Evolutionary conservation across 2,113 vertebrate genomes (phyloP).

Genomic region (Solenodon paradoxus): DNA sequence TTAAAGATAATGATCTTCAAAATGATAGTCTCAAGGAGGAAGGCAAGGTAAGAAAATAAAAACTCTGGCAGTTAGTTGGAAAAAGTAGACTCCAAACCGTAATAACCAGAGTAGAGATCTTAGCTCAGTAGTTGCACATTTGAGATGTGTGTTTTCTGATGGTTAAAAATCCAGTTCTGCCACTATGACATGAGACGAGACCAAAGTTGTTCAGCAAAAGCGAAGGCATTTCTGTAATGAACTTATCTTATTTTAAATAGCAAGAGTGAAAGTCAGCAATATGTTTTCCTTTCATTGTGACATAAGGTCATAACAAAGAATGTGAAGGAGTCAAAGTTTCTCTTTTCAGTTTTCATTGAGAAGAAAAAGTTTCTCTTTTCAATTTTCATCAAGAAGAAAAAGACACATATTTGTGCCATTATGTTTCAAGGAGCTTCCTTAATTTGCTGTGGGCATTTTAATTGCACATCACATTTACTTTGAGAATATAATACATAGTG

Average conservation of each 20-base stretch:
- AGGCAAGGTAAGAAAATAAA: background rate
- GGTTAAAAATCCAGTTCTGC: background rate
- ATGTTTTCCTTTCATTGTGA: background rate
- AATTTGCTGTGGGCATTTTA: background rate
- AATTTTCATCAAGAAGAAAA: background rate
- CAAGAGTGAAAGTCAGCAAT: background rate
- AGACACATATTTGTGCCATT: background rate
- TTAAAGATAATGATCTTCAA: background rate
- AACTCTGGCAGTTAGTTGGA: background rate
- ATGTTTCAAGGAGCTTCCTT: background rate
- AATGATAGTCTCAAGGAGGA: background rate
- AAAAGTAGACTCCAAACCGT: background rate
- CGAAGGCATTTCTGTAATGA: background rate
- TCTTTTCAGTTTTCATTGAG: background rate
- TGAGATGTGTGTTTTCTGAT: background rate
- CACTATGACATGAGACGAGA: background rate
- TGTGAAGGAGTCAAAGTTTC: background rate
- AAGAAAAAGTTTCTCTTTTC: background rate
- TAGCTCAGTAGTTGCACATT: background rate
- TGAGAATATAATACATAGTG: background rate
- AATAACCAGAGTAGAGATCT: background rate
- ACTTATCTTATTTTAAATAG: background rate
- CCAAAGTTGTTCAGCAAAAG: background rate
- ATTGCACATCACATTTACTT: background rate
- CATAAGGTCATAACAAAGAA: background rate